A percentile compares a stretch with the other conserved stretches of the same genome.
Evolutionary conservation across 2,888 invertebrate genomes (phyloP).

Genomic region (Napeogenes sylphis): DNA sequence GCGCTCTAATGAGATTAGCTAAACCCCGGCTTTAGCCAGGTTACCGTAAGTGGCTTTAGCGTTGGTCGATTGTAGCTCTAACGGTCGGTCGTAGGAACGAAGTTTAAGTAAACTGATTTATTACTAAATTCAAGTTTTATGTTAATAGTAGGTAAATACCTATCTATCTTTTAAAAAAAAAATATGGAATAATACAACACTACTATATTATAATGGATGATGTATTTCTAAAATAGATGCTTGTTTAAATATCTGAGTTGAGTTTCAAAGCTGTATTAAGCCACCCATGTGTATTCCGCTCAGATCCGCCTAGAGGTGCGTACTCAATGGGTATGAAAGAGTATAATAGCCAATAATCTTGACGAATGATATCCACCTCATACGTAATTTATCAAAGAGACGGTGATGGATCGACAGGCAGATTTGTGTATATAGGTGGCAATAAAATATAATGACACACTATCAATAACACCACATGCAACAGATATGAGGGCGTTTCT

Average conservation of each 20-base stretch:
- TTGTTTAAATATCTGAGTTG: too few species aligned
- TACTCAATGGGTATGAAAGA: constrained; percentile 7
- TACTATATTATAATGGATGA: too few species aligned
- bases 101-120: constrained; percentile 6
- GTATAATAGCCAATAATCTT: constrained; percentile 31
- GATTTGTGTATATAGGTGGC: constrained; percentile 22
- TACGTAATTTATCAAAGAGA: constrained; percentile 26
- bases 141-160: too few species aligned
- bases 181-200: too few species aligned
- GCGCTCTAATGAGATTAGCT: constrained; percentile 29
- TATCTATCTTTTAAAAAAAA: too few species aligned
- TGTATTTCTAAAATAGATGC: too few species aligned
- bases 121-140: neutral
- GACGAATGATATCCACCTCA: constrained; percentile 26
- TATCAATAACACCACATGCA: constrained; percentile 11
- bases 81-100: neutral
- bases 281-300: neutral
- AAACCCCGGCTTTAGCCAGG: constrained; percentile 21
- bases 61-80: neutral
- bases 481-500: neutral
- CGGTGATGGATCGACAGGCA: constrained; percentile 33
- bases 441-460: constrained; percentile 13
- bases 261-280: neutral
- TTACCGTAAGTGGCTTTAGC: constrained; percentile 20
- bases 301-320: neutral